phyloP scores from a whole-genome alignment of 1,140 invertebrate genomes.

The Eulimnadia texana region DNA sequence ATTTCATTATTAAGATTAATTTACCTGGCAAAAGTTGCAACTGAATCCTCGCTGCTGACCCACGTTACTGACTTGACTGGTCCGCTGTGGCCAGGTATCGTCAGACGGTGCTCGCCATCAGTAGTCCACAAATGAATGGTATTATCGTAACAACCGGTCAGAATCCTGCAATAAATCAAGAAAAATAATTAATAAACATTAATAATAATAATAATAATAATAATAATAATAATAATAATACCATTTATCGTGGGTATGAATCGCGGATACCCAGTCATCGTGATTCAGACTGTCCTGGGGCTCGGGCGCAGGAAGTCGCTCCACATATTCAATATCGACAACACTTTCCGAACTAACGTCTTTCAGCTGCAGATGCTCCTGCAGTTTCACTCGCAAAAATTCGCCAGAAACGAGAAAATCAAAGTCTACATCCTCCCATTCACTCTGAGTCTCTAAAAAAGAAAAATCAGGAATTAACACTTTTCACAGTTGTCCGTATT shows the following conservation, averaged over 20 bases:
- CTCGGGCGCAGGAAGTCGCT: constrained; percentile 69
- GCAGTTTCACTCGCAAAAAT: constrained; percentile 50
- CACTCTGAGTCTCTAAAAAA: constrained; percentile 18
- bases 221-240: constrained; percentile 24
- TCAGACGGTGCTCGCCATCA: constrained; percentile 65
- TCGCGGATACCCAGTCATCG: constrained; percentile 88
- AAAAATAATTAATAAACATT: constrained; percentile 9
- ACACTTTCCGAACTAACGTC: constrained; percentile 56
- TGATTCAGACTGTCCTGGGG: constrained; percentile 80
- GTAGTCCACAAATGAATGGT: constrained; percentile 76
- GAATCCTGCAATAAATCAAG: constrained; percentile 44
- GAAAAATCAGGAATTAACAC: constrained; percentile 4
- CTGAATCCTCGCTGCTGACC: constrained; percentile 49
- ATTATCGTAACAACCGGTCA: constrained; percentile 91
- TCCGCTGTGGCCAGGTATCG: constrained; percentile 68
- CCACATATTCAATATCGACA: constrained; percentile 77
- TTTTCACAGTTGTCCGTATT: background rate
- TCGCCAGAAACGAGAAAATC: constrained; percentile 75
- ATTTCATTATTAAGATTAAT: no score
- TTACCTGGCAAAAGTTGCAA: constrained; percentile 57
- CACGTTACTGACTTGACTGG: constrained; percentile 77
- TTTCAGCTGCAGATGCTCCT: constrained; percentile 43
- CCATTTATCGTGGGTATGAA: constrained; percentile 59
- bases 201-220: constrained; percentile 5
- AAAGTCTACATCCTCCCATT: constrained; percentile 49